These are phyloP conservation scores for Zele albiditarsus DNA, from an alignment of 2,888 invertebrate genomes.

Conservation along the genomic window DNA sequence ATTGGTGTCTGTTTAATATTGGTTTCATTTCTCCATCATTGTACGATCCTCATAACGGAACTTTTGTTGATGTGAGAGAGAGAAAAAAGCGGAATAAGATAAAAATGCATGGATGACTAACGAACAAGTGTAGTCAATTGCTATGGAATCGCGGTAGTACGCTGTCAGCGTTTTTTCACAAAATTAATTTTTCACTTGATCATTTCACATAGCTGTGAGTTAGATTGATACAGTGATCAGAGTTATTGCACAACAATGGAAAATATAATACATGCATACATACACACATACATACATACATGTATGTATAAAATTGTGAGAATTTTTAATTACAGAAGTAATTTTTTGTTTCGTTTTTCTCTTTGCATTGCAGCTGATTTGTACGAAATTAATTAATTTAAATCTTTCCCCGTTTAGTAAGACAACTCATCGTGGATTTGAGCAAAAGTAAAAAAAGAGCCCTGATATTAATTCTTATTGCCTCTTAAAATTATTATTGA, in stretches of 20 bases:
- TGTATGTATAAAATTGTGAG: background rate
- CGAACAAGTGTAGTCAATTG: background rate
- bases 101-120: background rate
- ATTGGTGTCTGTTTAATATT: constrained; percentile 26
- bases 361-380: background rate
- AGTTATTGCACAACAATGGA: background rate
- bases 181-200: background rate
- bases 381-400: background rate
- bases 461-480: background rate
- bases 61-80: background rate
- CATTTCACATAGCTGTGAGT: background rate
- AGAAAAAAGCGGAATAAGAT: background rate
- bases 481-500: background rate
- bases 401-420: background rate
- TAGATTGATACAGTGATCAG: background rate
- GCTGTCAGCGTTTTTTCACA: background rate
- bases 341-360: background rate
- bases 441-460: background rate
- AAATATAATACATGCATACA: background rate
- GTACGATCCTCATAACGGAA: background rate
- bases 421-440: constrained; percentile 1
- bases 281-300: background rate
- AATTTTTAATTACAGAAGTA: constrained; percentile 2
- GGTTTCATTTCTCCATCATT: background rate
- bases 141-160: background rate